Evolutionary conservation across 2,888 invertebrate genomes (phyloP), one percentile per base, ranked within the genome.

Genomic region (Drosophila greeni): DNA sequence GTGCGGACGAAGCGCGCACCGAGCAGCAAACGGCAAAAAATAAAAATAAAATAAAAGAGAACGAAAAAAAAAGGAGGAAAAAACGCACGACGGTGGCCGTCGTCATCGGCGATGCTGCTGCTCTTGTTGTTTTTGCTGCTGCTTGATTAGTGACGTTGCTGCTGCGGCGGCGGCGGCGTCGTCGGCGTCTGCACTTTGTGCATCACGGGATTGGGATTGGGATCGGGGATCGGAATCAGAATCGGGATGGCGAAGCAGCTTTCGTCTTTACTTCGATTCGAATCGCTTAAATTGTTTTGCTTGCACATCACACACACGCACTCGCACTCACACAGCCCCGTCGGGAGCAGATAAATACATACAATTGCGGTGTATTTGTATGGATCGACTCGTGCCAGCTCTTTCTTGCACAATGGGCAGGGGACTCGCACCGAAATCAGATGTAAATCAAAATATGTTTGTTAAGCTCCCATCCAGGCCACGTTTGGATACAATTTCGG

Each of bases 311-410:
- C 49, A 40, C 39, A 29, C 42, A 23, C 36, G 52, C 20, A 39
- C 40, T 33, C 4, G 9, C n/a, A 31, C 64, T 40, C 37, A 48
- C 48, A 33, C 31, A 60, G 45, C 14, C 29, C 40, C 34, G 23
- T 59, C 43, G 65, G 53, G 31, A 65, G 42, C 65, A 65, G 42
- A 65, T 52, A 36, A 62, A 62, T 65, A 65, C 31, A 64, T 49
- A 64, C 59, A 58, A 24, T n/a, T 24, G 11, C 33, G 26, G 16
- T 33, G 33, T 26, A 45, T 29, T 34, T 49, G 39, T 62, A 48
- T 34, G 33, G 16, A 33, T 42, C 31, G 31, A 33, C 34, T 49
- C 26, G 34, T 42, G 65, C 52, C 29, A 12, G 65, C 61, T 34
- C 39, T 33, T 39, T 61, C 62, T 61, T 6, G 39, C 60, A 24